Evolutionary conservation across 2,113 vertebrate genomes (phyloP).

Genomic region (Ammospiza nelsoni): DNA sequence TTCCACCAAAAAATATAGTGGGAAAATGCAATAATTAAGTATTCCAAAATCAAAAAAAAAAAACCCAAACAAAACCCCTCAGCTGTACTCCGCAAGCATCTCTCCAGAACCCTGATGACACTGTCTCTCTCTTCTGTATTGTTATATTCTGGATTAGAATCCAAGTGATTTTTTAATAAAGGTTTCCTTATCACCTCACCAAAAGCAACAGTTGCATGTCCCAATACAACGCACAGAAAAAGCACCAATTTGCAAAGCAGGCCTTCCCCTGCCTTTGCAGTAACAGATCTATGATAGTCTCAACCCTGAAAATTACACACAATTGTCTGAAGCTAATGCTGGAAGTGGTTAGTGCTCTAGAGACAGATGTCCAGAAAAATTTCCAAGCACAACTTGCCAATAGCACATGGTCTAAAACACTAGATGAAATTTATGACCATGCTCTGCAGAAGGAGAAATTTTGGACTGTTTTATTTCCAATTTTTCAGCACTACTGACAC

Average conservation of each 20-base stretch:
- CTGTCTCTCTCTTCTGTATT: background rate
- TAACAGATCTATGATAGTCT: background rate
- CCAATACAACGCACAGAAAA: background rate
- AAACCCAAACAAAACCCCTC: no score
- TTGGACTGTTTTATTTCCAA: background rate
- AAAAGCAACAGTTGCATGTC: background rate
- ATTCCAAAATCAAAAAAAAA: background rate
- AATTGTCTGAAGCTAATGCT: background rate
- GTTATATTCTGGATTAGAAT: background rate
- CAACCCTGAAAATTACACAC: background rate
- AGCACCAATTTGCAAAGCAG: background rate
- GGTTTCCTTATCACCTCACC: background rate
- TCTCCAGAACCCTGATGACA: background rate
- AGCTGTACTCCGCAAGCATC: background rate
- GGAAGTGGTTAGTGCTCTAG: background rate
- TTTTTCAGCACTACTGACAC: background rate
- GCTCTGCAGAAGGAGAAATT: background rate
- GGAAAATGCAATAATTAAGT: fast-evolving
- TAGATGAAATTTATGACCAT: background rate
- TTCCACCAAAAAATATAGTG: background rate
- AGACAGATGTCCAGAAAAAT: background rate
- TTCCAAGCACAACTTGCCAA: background rate
- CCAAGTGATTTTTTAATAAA: background rate
- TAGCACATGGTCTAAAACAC: background rate
- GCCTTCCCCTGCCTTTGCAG: background rate